Evolutionary conservation across 35 echinoderm and acorn worm genomes (phyloP).

Genomic region (Lytechinus variegatus): DNA sequence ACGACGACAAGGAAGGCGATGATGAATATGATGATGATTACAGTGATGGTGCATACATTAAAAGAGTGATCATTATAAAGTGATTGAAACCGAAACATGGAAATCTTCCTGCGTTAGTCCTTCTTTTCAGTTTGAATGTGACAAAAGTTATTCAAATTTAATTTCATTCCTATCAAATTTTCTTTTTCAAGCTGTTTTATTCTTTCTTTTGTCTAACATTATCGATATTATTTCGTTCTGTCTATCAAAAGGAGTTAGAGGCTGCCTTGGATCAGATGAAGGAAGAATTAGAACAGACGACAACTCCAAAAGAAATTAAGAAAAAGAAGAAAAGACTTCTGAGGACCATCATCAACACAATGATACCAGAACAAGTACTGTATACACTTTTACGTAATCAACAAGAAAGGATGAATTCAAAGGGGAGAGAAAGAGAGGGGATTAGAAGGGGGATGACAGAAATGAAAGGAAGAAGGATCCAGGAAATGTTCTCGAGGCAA

Average conservation of each 20-base stretch:
- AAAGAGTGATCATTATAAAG: too few species aligned
- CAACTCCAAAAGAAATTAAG: background rate
- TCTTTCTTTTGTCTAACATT: too few species aligned
- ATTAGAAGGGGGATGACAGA: background rate
- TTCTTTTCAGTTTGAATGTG: too few species aligned
- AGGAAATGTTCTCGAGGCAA: too few species aligned
- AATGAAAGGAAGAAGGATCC: background rate
- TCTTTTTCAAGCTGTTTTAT: too few species aligned
- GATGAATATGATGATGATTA: too few species aligned
- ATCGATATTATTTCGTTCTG: background rate
- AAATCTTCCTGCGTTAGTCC: too few species aligned
- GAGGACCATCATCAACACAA: background rate
- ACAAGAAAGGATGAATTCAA: background rate
- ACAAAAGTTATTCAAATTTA: too few species aligned
- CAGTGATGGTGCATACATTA: too few species aligned
- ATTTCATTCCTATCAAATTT: too few species aligned
- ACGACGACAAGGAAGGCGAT: too few species aligned
- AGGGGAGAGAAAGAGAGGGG: background rate
- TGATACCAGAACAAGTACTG: background rate
- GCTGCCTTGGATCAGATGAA: background rate
- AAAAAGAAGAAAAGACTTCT: constrained; percentile 14
- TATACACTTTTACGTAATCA: background rate
- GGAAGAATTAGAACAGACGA: background rate
- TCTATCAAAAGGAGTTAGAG: background rate
- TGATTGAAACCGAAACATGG: too few species aligned